These are phyloP conservation scores for Brachyptera putata DNA, from an alignment of 2,888 invertebrate genomes.

Conservation along the genomic window DNA sequence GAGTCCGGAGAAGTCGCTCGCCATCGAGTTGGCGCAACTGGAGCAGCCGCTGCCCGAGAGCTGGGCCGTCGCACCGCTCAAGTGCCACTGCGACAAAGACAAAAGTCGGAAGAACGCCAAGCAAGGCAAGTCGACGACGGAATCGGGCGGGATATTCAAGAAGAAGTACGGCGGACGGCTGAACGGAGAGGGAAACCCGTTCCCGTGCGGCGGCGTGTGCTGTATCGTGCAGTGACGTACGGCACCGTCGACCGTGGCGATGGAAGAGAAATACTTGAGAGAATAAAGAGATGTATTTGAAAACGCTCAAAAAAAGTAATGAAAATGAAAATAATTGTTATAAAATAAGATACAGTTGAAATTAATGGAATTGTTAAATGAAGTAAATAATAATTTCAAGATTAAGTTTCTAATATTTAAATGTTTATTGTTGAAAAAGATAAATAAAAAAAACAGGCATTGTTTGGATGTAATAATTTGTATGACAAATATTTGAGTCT, in stretches of 20 bases:
- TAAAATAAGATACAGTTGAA: too few species aligned
- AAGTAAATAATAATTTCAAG: too few species aligned
- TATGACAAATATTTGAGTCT: too few species aligned
- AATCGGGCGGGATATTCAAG: slow-evolving; percentile 8
- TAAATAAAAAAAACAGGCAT: too few species aligned
- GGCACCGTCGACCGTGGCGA: background rate
- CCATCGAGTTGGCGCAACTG: slow-evolving; percentile 19
- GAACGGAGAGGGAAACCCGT: slow-evolving; percentile 28
- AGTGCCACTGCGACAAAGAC: background rate
- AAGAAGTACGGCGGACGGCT: slow-evolving; percentile 21
- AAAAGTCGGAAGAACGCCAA: background rate
- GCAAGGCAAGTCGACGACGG: background rate
- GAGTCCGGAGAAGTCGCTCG: background rate
- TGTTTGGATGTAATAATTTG: too few species aligned
- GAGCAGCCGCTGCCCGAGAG: slow-evolving; percentile 18
- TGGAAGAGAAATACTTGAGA: too few species aligned
- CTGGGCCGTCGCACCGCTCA: slow-evolving; percentile 7
- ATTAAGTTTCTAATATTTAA: too few species aligned
- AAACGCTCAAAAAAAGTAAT: too few species aligned
- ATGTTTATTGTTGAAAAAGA: too few species aligned
- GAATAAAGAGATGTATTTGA: too few species aligned
- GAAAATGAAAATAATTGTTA: too few species aligned
- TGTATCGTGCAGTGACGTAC: slow-evolving; percentile 31
- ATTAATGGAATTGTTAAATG: too few species aligned
- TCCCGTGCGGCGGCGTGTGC: slow-evolving; percentile 32